Base-by-base conservation (phyloP, 2,113 vertebrate species). In the Catharus bicknelli region DNA sequence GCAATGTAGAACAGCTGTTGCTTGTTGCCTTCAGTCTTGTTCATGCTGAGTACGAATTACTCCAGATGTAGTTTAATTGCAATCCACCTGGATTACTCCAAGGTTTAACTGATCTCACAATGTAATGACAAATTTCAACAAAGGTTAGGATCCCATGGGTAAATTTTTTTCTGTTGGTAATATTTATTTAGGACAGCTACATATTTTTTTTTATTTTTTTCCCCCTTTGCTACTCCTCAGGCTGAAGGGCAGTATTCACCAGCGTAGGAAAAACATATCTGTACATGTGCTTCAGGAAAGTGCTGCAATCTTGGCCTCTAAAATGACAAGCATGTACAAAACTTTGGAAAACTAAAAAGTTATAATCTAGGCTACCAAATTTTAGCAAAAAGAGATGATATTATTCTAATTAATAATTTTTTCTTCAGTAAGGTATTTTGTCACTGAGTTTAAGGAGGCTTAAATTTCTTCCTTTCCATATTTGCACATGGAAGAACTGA, bases 161-260 rank as follows among this genome's bases (percentile, higher is more conserved):
- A 61, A 7, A 32, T 16, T 57, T 75, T 67, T 53, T 43, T 62
- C 15, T 86, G 3, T 55, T 79, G 55, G 10, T 16, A 61, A 76
- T 53, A 53, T 27, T 85, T 10, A 34, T 68, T 80, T 61, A 57
- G 38, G 20, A 13, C 6, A 55, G 29, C 3, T 32, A 7, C 13
- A 20, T 29, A 0, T 4, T 15, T 62, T 29, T 48, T 43, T 12
- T 2, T 7, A 54, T 22, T 45, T 17, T 18, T 18, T 9, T 1
- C 7, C 2, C 5, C 3, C 7, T 47, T 16, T 29, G 32, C 8
- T 76, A 8, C 8, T 75, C 6, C n/a, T 62, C 45, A 32, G 40
- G 66, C 47, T 67, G 16, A 7, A 54, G 42, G 17, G 7, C 25
- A 22, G 7, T 36, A 75, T 3, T 27, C 7, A 20, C 6, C 13